Base-by-base conservation (phyloP, 1,140 invertebrate genomes). In the Chionoecetes opilio region DNA sequence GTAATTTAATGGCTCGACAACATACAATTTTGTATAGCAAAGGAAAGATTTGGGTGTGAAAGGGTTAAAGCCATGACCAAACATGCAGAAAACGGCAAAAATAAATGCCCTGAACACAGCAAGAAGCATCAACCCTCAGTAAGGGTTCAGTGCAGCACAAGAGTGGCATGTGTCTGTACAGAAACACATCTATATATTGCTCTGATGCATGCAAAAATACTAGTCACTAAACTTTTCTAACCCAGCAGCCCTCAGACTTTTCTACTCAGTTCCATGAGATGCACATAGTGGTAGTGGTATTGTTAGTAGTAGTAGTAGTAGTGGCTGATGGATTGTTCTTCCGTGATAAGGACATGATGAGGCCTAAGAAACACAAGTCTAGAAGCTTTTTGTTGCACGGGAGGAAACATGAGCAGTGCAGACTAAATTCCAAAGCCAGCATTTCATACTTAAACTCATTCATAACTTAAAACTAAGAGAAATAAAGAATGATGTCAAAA, bases 341-440 rank as follows among this genome's bases (percentile, higher is more conserved):
- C n/a, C n/a, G n/a, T n/a, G n/a, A 0, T 3, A 75, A 75, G 26
- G 63, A 75, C 63, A n/a, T 21, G 63, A 75, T n/a, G n/a, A 75
- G 3, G n/a, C 63, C 63, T n/a, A 26, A 26, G 14, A 63, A 75
- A 75, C n/a, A n/a, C 21, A 75, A n/a, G 6, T 75, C 63, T 75
- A 75, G 63, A 75, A n/a, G 63, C 63, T 75, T 75, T 75, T 75
- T 75, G 26, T 75, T 17, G n/a, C 21, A 75, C 21, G n/a, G 63
- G 63, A 75, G 21, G 53, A 75, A 75, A 75, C n/a, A 75, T 75
- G 21, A 75, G 63, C 63, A 75, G 63, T 75, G 63, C 63, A 75
- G 6, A 75, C 63, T 75, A 75, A 6, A 75, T 75, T 26, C 63
- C 63, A 75, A 75, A 75, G 63, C 26, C 21, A 21, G 63, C 21